phyloP scores from a whole-genome alignment of 2,888 invertebrate genomes.

The Escarpia spicata region DNA sequence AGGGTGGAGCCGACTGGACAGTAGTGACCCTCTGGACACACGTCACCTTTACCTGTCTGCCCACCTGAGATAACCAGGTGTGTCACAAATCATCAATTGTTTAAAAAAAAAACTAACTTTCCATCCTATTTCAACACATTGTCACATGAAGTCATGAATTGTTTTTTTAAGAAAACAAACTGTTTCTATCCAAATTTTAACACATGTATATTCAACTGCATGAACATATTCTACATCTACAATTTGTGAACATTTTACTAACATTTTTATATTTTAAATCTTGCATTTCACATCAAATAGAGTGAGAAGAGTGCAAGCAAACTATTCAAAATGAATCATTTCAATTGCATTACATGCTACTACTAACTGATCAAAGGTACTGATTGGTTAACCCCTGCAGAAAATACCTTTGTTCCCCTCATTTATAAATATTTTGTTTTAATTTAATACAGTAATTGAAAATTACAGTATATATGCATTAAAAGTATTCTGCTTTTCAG shows the following conservation, averaged over 20 bases:
- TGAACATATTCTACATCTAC: not conserved
- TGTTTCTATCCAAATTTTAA: not conserved
- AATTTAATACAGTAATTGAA: not conserved
- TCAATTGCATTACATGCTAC: not conserved
- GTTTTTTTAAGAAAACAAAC: too few relatives aligned
- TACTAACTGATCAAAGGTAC: not conserved
- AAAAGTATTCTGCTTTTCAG: not conserved
- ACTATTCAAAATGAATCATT: not conserved
- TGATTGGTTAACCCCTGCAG: not conserved
- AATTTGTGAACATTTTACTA: not conserved
- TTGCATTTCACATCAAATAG: not conserved
- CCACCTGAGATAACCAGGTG: conserved; percentile 45
- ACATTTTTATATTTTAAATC: not conserved
- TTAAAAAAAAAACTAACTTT: too few relatives aligned
- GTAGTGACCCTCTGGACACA: conserved; percentile 56
- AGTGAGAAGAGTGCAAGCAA: not conserved
- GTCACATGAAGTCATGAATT: too few relatives aligned
- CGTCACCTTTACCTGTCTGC: conserved; percentile 60
- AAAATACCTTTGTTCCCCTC: not conserved
- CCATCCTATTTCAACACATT: not conserved
- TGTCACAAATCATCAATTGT: too few relatives aligned
- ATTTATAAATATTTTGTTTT: not conserved
- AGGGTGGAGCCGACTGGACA: conserved; percentile 57
- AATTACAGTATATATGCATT: not conserved
- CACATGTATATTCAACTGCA: too few relatives aligned